Base-by-base conservation (phyloP, 2,888 invertebrate genomes). In the Scaptomyza tumidula region DNA sequence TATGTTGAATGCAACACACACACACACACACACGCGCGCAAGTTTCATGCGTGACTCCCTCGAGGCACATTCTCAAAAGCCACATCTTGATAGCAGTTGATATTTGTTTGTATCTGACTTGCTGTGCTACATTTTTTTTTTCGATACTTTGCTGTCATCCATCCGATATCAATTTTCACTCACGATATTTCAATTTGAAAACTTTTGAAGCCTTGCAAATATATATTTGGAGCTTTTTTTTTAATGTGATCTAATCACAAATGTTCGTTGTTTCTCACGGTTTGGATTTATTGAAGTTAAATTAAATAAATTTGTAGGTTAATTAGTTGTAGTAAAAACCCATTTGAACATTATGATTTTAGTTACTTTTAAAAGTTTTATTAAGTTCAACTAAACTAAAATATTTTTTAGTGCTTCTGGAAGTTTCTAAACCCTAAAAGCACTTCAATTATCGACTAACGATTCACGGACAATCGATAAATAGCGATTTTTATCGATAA, bases 21-120 rank as follows among this genome's bases (percentile, higher is more conserved):
- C 16, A 16, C 41, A 16, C 2, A 14, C 1, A 37, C n/a, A 13
- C 13, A 35, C 13, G 2, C 7, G 5, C 33, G 13, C 33, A 35
- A 35, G 33, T 35, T 35, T 35, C 33, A 37, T 37, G 37, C 37
- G 37, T 37, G 39, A 41, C 41, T 41, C 41, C 41, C 41, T 41
- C 41, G 41, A 41, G 41, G 16, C 41, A 41, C 39, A 39, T 10
- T 1, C 14, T 9, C 11, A 14, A 14, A 24, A 24, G 39, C 41
- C 16, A 16, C 41, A 39, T 39, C 39, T 14, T 14, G 9, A 14
- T 41, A 41, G 41, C 1, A 41, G 9, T 16, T 41, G 7, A 14
- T 39, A 14, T 9, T 39, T 14, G 39, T 14, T 39, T 14, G n/a
- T n/a, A n/a, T 37, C n/a, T 37, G 39, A 39, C 14, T 14, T 39